Conservation (phyloP, 2,888 invertebrate species). For the Oxytorus armatus region DNA sequence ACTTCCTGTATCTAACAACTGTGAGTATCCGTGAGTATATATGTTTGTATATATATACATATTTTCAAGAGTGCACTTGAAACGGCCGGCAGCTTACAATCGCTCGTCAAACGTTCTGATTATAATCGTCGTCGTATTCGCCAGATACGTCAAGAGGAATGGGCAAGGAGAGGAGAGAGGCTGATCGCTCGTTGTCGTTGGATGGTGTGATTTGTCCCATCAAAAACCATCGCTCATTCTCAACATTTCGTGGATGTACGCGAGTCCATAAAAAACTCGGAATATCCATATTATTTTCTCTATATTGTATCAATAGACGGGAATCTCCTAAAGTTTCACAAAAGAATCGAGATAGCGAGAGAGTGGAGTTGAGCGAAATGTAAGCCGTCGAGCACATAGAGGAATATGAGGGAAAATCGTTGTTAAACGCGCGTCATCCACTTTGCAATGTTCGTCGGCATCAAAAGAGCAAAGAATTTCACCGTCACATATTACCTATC, state of each 20-base stretch:
- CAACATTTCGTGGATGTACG: background rate
- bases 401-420: background rate
- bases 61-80: constrained; percentile 5
- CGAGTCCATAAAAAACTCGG: background rate
- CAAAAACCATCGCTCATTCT: constrained; percentile 55
- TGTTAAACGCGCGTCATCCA: constrained; percentile 14
- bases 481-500: background rate
- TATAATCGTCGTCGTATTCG: constrained; percentile 57
- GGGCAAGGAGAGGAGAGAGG: no score
- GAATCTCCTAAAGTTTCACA: background rate
- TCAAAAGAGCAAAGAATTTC: background rate
- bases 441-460: constrained; percentile 15
- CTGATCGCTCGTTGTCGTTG: background rate
- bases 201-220: constrained; percentile 23
- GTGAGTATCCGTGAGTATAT: no score
- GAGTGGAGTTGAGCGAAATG: constrained; percentile 8
- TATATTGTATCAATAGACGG: background rate
- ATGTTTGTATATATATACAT: constrained; percentile 3
- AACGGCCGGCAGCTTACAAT: constrained; percentile 37
- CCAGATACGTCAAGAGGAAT: constrained; percentile 1
- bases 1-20: no score
- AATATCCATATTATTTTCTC: background rate
- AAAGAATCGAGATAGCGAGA: background rate
- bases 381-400: background rate
- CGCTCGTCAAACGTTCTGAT: constrained; percentile 63